Conservation (phyloP, 2,797 vertebrate genomes). For the Lagocephalus sceleratus region DNA sequence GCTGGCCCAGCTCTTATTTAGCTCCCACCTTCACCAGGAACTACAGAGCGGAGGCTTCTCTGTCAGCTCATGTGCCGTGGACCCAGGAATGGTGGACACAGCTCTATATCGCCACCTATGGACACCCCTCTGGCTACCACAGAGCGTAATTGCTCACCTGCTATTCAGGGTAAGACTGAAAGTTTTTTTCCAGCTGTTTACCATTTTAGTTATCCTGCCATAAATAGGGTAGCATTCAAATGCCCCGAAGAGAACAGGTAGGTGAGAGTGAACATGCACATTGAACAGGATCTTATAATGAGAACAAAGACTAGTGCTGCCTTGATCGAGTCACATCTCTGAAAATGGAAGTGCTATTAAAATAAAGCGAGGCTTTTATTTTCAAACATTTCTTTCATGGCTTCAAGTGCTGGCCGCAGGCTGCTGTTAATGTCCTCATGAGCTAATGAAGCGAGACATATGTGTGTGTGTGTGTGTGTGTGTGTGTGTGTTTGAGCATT, state of each 20-base stretch:
- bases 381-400: constrained; percentile 36
- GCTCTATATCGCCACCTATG: constrained; percentile 82
- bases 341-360: constrained; percentile 25
- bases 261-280: not conserved
- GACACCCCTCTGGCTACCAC: constrained; percentile 65
- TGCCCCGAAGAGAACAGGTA: too few species aligned
- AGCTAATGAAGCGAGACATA: constrained; percentile 55
- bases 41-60: constrained; percentile 71
- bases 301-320: constrained; percentile 6
- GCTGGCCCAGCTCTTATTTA: constrained; percentile 87
- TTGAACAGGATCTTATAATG: constrained; percentile 9
- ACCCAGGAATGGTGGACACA: constrained; percentile 89
- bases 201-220: not conserved
- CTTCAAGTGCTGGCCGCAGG: constrained; percentile 42
- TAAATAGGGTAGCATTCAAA: not conserved
- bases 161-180: constrained; percentile 80
- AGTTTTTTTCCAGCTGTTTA: not conserved
- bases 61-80: constrained; percentile 83
- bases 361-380: constrained; percentile 30
- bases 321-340: constrained; percentile 8
- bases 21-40: constrained; percentile 80
- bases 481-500: constrained; percentile 11
- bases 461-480: constrained; percentile 16
- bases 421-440: constrained; percentile 45
- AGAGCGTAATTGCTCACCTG: constrained; percentile 67